phyloP scores from a whole-genome alignment of 2,113 vertebrate species.

The Illadopsis cleaveri region DNA sequence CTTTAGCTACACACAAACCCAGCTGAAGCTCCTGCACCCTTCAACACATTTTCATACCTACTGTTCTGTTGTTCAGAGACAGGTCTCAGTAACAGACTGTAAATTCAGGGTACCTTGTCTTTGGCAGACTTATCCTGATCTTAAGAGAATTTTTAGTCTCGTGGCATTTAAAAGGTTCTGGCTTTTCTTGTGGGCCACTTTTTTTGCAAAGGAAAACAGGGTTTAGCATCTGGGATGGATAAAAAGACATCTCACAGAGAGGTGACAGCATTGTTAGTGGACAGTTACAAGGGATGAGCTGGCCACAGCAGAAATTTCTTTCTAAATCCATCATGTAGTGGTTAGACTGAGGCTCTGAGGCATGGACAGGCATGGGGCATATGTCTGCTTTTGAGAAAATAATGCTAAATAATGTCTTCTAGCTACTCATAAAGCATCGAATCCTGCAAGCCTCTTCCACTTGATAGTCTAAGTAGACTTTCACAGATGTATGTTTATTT shows the following conservation, averaged over 20 bases:
- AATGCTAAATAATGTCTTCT: background rate
- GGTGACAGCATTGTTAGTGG: background rate
- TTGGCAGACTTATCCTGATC: background rate
- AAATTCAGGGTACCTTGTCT: background rate
- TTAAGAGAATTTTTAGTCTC: background rate
- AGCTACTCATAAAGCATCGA: background rate
- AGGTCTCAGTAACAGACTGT: background rate
- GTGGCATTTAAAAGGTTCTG: background rate
- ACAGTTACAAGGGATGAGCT: background rate
- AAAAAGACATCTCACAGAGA: background rate
- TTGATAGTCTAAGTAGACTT: background rate
- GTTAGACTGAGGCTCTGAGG: background rate
- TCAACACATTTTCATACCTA: accelerated
- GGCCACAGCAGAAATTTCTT: background rate
- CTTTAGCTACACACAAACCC: background rate
- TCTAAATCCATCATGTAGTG: background rate
- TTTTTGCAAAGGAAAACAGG: background rate
- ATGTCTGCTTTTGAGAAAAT: background rate
- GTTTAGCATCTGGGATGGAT: background rate
- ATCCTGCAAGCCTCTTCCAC: background rate
- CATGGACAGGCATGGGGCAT: background rate
- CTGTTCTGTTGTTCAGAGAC: background rate
- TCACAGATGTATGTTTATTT: background rate
- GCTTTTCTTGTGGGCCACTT: background rate
- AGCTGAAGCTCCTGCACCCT: background rate